A percentile compares a stretch with the other conserved stretches of the same genome.
phyloP scores from a whole-genome alignment of 2,797 vertebrate species.

The Botia almorhae region DNA sequence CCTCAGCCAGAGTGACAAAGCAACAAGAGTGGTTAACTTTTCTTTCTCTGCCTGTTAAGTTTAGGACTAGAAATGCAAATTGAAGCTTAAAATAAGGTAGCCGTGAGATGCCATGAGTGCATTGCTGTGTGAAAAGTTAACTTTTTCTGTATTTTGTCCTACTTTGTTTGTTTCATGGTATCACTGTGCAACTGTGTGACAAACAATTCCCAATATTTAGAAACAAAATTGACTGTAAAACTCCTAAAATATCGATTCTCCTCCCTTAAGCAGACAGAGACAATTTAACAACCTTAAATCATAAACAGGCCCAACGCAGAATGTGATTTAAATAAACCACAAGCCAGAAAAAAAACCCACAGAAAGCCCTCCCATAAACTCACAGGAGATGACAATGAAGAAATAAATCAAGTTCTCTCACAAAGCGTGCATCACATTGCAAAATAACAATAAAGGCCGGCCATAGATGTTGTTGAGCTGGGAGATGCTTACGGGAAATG shows the following conservation, averaged over 20 bases:
- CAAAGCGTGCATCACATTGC: slow-evolving; percentile 22
- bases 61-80: slow-evolving; percentile 25
- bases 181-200: not conserved
- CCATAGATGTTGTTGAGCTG: slow-evolving; percentile 32
- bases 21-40: slow-evolving; percentile 36
- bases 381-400: slow-evolving; percentile 26
- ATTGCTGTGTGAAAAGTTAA: slow-evolving; percentile 28
- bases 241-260: slow-evolving; percentile 5
- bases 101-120: not conserved
- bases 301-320: not conserved
- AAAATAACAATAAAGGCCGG: slow-evolving; percentile 35
- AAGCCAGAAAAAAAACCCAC: slow-evolving; percentile 18
- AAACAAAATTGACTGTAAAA: slow-evolving; percentile 11
- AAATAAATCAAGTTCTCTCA: slow-evolving; percentile 51
- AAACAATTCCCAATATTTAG: slow-evolving; percentile 28
- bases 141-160: slow-evolving; percentile 28
- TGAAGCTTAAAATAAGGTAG: slow-evolving; percentile 32
- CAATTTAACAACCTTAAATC: slow-evolving; percentile 17
- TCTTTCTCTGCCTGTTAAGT: slow-evolving; percentile 17
- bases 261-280: not conserved
- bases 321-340: slow-evolving; percentile 29
- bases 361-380: slow-evolving; percentile 25
- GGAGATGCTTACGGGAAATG: slow-evolving; percentile 30
- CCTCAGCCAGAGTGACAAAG: slow-evolving; percentile 38
- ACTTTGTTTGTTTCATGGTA: slow-evolving; percentile 1